Percentiles rank a stretch among this genome's conserved stretches.
phyloP scores from a whole-genome alignment of 2,113 vertebrate genomes.

The Erinaceus europaeus region DNA sequence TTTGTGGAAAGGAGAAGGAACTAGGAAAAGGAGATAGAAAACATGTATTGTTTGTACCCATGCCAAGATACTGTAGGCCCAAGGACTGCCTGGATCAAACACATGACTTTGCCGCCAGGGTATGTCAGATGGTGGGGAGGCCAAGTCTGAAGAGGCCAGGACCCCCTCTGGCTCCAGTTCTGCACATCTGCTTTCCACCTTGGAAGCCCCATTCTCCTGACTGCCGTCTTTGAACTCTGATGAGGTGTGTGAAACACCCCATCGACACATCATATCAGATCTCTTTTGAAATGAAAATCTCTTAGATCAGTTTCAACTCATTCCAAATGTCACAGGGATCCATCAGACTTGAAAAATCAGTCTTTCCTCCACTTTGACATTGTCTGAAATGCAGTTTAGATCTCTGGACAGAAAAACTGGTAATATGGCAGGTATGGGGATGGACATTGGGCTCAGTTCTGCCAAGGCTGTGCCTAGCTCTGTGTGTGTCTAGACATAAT shows the following conservation, averaged over 20 bases:
- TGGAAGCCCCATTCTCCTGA: constrained; percentile 7
- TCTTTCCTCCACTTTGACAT: constrained; percentile 13
- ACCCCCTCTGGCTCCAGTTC: background rate
- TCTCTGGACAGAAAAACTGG: background rate
- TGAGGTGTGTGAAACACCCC: constrained; percentile 69
- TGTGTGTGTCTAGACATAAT: rapidly evolving
- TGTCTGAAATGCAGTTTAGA: background rate
- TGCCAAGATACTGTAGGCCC: background rate
- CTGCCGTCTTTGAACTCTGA: constrained; percentile 70
- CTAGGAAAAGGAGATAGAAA: background rate
- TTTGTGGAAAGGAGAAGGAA: background rate
- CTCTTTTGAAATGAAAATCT: constrained; percentile 75
- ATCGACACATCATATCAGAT: constrained; percentile 64
- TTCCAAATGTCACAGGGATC: constrained; percentile 65
- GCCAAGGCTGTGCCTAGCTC: background rate
- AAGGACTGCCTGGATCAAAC: background rate
- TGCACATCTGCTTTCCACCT: constrained; percentile 74
- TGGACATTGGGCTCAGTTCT: background rate
- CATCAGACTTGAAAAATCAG: constrained; percentile 40
- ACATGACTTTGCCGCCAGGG: background rate
- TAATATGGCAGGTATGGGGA: background rate
- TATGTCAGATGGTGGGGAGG: background rate
- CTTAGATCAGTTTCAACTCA: constrained; percentile 72
- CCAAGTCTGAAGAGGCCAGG: constrained; percentile 6
- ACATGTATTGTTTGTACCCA: background rate